Evolutionary conservation across 53 echinoderm and acorn worm species (phyloP), one percentile per base, ranked within the genome.

Genomic region (Holothuria leucospilota): DNA sequence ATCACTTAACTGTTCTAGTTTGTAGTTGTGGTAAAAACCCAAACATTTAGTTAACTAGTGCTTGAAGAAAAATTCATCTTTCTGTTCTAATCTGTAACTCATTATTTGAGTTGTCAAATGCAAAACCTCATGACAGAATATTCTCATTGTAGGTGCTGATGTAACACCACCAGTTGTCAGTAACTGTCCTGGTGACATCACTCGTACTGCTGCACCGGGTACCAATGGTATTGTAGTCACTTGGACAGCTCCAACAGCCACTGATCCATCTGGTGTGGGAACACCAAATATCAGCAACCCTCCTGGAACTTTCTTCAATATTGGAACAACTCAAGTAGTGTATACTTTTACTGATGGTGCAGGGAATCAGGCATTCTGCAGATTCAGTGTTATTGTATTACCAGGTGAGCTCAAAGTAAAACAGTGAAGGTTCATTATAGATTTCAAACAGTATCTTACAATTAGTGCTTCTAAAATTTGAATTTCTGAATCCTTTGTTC

Each of bases 191-290:
- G 59, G 23, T 78, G 29, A 34, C 71, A 71, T 71, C 42, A 71
- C 71, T 42, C 38, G 71, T 29, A 69, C 69, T 34, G 38, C 69
- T 69, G 69, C 69, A 69, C 69, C 69, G 30, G 69, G 69, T 69
- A 20, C 69, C 25, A 29, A 29, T 24, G 70, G 70, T 70, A 70
- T 70, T 11, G 70, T 70, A 12, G 70, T 70, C 13, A 70, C 6
- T 2, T 70, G 70, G 70, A 38, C 39, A 70, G 21, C 70, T 15
- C 70, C 70, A 30, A 70, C 70, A 38, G 70, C 70, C 70, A 70
- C 70, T 38, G 70, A 70, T 29, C 39, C 70, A 2, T 70, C 70
- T 21, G 70, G 70, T 9, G 70, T 70, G 14, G 70, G 30, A 28
- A 14, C 70, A 18, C 70, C 70, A 70, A 38, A 3, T 15, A 39